Conservation (phyloP, 2,797 vertebrate species). For the Anomalospiza imberbis region DNA sequence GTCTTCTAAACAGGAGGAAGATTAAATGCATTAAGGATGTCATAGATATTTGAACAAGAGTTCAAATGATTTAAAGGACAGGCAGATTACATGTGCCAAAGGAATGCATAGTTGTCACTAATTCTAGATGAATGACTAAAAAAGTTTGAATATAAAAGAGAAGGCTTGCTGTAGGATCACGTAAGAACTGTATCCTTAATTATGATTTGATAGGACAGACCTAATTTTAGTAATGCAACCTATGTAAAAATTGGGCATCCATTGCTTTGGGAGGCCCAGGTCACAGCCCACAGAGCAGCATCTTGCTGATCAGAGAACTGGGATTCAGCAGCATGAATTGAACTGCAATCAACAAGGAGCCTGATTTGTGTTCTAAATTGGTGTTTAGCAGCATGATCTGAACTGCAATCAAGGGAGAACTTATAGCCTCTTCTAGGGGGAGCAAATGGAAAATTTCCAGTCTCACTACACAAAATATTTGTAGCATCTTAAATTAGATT, state of each 20-base stretch:
- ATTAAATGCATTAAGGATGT: background rate
- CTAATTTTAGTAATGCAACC: background rate
- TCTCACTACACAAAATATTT: slow-evolving; percentile 54
- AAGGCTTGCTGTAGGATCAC: background rate
- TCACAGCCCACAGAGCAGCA: background rate
- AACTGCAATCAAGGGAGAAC: slow-evolving; percentile 48
- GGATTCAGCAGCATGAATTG: slow-evolving; percentile 39
- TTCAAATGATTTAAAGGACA: background rate
- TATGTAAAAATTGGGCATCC: background rate
- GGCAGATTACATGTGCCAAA: background rate
- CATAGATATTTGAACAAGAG: background rate
- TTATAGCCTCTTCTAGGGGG: slow-evolving; percentile 26
- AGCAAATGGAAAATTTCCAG: slow-evolving; percentile 49
- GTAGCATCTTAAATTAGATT: slow-evolving; percentile 34
- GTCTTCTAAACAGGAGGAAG: background rate
- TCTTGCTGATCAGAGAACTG: slow-evolving; percentile 12
- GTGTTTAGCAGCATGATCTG: slow-evolving; percentile 45
- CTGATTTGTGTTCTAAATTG: slow-evolving; percentile 60
- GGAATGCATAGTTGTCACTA: background rate
- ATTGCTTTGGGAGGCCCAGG: background rate
- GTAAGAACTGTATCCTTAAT: background rate
- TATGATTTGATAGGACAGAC: background rate
- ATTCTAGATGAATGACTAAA: background rate
- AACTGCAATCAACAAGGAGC: slow-evolving; percentile 49
- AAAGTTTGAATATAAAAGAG: background rate